These are phyloP conservation scores for Apoda limacodes DNA, from an alignment of 2,888 invertebrate species.

Conservation along the genomic window DNA sequence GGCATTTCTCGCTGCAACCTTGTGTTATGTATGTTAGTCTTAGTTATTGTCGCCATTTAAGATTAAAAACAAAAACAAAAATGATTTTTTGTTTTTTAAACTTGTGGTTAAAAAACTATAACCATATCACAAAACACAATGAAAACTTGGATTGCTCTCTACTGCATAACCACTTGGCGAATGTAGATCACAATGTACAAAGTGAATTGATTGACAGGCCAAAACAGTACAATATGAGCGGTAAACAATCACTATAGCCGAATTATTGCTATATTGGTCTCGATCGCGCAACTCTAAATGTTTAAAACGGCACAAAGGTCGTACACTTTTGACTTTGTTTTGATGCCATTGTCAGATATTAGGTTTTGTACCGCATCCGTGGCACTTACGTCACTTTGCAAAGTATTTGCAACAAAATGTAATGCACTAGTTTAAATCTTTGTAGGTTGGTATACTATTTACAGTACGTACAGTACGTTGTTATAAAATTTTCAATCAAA, in stretches of 20 bases:
- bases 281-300: constrained; percentile 42
- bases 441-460: too few relatives aligned
- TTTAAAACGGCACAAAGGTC: constrained; percentile 54
- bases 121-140: constrained; percentile 2
- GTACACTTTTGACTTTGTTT: constrained; percentile 55
- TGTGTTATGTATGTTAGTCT: too few relatives aligned
- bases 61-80: constrained; percentile 1
- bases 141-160: constrained; percentile 20
- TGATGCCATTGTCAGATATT: constrained; percentile 59
- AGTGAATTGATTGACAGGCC: constrained; percentile 60
- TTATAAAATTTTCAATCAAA: too few relatives aligned
- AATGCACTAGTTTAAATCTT: too few relatives aligned
- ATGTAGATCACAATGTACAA: constrained; percentile 55
- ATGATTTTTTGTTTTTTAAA: neutral
- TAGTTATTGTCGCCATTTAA: neutral
- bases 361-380: too few relatives aligned
- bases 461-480: too few relatives aligned
- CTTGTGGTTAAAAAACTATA: constrained; percentile 9
- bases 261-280: constrained; percentile 49
- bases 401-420: too few relatives aligned
- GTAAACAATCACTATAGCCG: constrained; percentile 50
- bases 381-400: too few relatives aligned
- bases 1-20: too few relatives aligned
- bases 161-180: constrained; percentile 30
- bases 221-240: constrained; percentile 42